These are phyloP conservation scores for Mungos mungo DNA, from an alignment of 2,113 vertebrate genomes.

Conservation along the genomic window DNA sequence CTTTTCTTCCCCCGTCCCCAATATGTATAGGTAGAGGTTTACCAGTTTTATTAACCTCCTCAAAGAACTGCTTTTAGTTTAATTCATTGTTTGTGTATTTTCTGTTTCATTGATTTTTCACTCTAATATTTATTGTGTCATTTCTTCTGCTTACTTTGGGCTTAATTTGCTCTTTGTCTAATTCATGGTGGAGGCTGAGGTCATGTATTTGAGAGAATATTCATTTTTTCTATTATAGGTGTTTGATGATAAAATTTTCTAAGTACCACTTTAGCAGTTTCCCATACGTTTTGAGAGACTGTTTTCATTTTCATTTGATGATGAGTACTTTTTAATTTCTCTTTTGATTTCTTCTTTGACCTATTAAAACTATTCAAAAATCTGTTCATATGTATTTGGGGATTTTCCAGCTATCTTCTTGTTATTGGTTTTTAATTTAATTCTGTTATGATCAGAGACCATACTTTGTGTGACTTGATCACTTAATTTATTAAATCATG, in stretches of 20 bases:
- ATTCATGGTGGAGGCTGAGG: neutral
- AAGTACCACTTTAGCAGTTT: neutral
- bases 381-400: neutral
- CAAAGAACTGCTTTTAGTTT: neutral
- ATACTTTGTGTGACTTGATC: neutral
- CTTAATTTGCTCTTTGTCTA: neutral
- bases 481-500: neutral
- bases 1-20: neutral
- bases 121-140: neutral
- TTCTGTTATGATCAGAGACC: neutral
- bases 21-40: neutral
- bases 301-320: neutral
- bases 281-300: neutral
- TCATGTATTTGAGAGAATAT: neutral
- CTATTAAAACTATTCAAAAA: neutral
- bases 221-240: neutral
- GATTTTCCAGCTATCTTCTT: neutral
- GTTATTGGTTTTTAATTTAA: neutral
- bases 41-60: neutral
- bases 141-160: neutral
- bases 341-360: conserved; percentile 11
- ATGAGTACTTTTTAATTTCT: neutral
- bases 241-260: neutral
- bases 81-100: neutral
- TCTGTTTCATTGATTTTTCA: neutral